Base-by-base conservation (phyloP, 1,140 invertebrate genomes). In the Plodia interpunctella region DNA sequence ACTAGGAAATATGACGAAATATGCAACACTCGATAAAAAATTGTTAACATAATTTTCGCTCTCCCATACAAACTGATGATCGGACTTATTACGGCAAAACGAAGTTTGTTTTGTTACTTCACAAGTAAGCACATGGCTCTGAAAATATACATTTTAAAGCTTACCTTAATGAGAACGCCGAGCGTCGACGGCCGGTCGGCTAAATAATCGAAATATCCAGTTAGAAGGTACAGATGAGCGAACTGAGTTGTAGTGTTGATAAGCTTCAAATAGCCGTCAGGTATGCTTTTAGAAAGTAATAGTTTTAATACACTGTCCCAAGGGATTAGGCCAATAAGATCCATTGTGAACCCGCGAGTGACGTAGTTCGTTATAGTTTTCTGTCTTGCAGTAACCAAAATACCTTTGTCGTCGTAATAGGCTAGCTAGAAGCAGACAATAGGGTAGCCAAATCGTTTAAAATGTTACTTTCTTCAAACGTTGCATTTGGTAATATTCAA, bases 121-220 rank as follows among this genome's bases (percentile, higher is more conserved):
- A n/a, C n/a, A n/a, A n/a, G n/a, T n/a, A n/a, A n/a, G n/a, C n/a
- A n/a, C n/a, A n/a, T n/a, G n/a, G n/a, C n/a, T n/a, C n/a, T n/a
- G n/a, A 25, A 25, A 25, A 25, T n/a, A 25, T 25, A 25, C 2
- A 6, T 3, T 25, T 3, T 2, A 25, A 25, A 25, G 8, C 38
- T 44, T n/a, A 44, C 38, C 1, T 44, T 44, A 15, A 44, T 44
- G 38, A 44, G 5, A 17, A 70, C 58, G 35, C 73, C 70, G 55
- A 76, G 76, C 0, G 72, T 58, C 6, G 58, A 74, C 1, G 80
- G 81, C n/a, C 55, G 50, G 60, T 86, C 78, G 5, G 72, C 72
- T 21, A 84, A 38, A 51, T 83, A 81, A 58, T 84, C 61, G 30
- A 86, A 83, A 63, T 78, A 86, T 20, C 75, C 78, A 21, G 69